These are phyloP conservation scores for Agonopterix subpropinquella DNA, from an alignment of 2,888 invertebrate species.

Conservation along the genomic window DNA sequence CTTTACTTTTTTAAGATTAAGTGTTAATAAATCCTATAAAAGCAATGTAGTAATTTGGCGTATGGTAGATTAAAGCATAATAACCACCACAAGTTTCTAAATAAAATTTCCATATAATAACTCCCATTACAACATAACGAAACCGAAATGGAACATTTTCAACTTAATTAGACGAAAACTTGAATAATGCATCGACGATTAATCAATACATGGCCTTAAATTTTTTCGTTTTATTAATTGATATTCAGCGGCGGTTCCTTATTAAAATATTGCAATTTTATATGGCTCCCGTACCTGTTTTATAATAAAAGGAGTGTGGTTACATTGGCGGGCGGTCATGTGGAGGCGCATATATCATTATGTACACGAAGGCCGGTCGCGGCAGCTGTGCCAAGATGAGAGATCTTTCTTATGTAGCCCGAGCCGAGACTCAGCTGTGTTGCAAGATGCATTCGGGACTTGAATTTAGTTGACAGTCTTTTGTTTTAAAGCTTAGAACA, in stretches of 20 bases:
- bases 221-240: slow-evolving; percentile 52
- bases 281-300: slow-evolving; percentile 54
- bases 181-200: slow-evolving; percentile 52
- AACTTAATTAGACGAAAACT: slow-evolving; percentile 36
- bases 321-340: slow-evolving; percentile 28
- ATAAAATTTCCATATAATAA: slow-evolving; percentile 16
- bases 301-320: slow-evolving; percentile 42
- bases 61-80: no score
- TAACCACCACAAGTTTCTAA: no score
- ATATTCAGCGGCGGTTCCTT: slow-evolving; percentile 50
- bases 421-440: slow-evolving; percentile 1
- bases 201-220: slow-evolving; percentile 32
- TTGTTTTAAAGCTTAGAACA: slow-evolving; percentile 2
- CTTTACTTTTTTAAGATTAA: no score
- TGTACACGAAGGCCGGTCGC: slow-evolving; percentile 25
- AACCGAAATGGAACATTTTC: slow-evolving; percentile 12
- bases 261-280: slow-evolving; percentile 66
- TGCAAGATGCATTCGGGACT: background rate
- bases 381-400: slow-evolving; percentile 28
- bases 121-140: slow-evolving; percentile 22
- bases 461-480: slow-evolving; percentile 1
- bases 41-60: no score
- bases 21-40: no score
- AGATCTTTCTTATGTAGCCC: slow-evolving; percentile 15
- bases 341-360: slow-evolving; percentile 45